Evolutionary conservation across 2,888 invertebrate genomes (phyloP), one percentile per base, ranked within the genome.

Genomic region (Drosophila paucipuncta): DNA sequence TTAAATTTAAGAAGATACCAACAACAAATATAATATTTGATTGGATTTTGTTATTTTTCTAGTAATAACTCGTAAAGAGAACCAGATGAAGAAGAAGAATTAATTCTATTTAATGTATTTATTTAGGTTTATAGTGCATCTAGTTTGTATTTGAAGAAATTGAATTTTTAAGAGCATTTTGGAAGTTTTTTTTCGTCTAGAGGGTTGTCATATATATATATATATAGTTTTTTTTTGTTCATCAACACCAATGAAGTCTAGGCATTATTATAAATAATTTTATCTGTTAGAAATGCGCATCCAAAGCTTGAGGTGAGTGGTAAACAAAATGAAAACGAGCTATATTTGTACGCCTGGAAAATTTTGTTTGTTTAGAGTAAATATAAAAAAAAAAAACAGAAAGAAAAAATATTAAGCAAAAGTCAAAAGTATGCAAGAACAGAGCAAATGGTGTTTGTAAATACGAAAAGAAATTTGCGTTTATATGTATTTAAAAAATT

Each of bases 401-500:
- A 63, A 39, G 13, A 47, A 47, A 28, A 41, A 25, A 25, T 35
- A 13, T 35, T 33, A 43, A 41, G n/a, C 37, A 57, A 68, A 39
- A 25, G 39, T 30, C 18, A 16, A 52, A 37, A 35, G 41, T 13
- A 18, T 33, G 58, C 49, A 75, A 43, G 43, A 25, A 72, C 18
- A 25, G 50, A 55, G 28, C n/a, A 43, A 37, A 50, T 41, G 60
- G 41, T 69, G 57, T 62, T 62, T 77, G 77, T 77, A 76, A 76
- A 81, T 77, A 77, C 49, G 28, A 39, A 50, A 35, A 39, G 50
- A 68, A 68, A 82, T 37, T 53, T 78, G 78, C 82, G 73, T 80
- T 79, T 80, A 80, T 71, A 54, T 80, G 76, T 83, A 80, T 70
- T 83, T 75, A 78, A 76, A 55, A 25, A 50, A 65, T 67, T 76